Conservation (phyloP, 37 sponge, comb jelly and placozoan species). For the Geodia barretti region DNA sequence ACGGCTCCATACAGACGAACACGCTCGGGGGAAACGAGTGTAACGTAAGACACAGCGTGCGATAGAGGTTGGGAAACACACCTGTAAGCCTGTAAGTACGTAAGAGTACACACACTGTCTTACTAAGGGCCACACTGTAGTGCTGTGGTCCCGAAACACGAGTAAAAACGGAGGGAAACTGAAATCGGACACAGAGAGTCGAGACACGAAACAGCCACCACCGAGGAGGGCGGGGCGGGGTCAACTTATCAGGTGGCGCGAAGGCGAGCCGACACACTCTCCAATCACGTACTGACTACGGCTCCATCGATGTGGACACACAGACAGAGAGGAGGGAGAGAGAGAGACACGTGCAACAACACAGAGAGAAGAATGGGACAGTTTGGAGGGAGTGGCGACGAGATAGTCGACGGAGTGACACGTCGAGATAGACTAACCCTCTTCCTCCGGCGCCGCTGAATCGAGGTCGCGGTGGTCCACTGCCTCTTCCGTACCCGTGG, state of each 20-base stretch:
- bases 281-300: neutral
- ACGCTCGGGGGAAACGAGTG: neutral
- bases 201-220: no score
- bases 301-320: neutral
- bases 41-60: neutral
- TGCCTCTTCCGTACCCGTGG: conserved; percentile 60
- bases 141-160: no score
- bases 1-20: neutral
- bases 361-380: neutral
- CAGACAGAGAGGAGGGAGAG: neutral
- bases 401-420: neutral
- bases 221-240: no score
- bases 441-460: conserved; percentile 13
- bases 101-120: no score
- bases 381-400: neutral
- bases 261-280: neutral
- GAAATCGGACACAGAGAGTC: no score
- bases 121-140: no score
- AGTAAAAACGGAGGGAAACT: no score
- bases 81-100: no score
- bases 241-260: no score
- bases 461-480: conserved; percentile 43
- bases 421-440: conserved; percentile 36
- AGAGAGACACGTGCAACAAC: neutral
- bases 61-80: no score